A percentile compares a stretch with the other conserved stretches of the same genome.
Conservation (phyloP, 2,113 vertebrate genomes). For the Brevimyrus niger region DNA sequence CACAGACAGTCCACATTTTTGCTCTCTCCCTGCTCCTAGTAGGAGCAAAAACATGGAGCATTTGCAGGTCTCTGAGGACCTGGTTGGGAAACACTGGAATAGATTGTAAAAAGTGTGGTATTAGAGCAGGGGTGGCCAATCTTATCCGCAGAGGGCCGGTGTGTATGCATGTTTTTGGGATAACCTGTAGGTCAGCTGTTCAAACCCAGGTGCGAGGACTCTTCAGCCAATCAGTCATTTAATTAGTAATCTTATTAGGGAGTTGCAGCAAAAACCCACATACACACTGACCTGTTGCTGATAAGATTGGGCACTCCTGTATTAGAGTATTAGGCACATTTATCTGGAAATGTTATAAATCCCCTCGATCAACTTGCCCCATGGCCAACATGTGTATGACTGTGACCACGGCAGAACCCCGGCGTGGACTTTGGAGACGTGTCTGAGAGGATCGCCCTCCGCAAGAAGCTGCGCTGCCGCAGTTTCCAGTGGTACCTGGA, state of each 20-base stretch:
- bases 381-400: background rate
- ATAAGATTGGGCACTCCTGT: no score
- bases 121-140: no score
- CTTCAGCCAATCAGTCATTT: no score
- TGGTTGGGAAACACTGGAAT: background rate
- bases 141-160: no score
- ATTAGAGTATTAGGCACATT: background rate
- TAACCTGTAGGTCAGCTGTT: no score
- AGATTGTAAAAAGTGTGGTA: background rate
- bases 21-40: background rate
- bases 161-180: no score
- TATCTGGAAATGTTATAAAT: background rate
- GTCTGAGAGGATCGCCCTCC: slow-evolving; percentile 81
- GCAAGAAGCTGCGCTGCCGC: slow-evolving; percentile 81
- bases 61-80: background rate
- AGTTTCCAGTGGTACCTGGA: slow-evolving; percentile 97
- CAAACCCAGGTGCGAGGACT: no score
- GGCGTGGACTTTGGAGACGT: slow-evolving; percentile 96
- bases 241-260: no score
- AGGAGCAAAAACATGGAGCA: background rate
- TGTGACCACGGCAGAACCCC: slow-evolving; percentile 69
- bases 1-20: background rate
- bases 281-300: no score
- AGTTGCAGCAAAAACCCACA: no score
- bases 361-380: background rate